These are phyloP conservation scores for Microctonus aethiopoides DNA, from an alignment of 2,888 invertebrate genomes.

Conservation along the genomic window DNA sequence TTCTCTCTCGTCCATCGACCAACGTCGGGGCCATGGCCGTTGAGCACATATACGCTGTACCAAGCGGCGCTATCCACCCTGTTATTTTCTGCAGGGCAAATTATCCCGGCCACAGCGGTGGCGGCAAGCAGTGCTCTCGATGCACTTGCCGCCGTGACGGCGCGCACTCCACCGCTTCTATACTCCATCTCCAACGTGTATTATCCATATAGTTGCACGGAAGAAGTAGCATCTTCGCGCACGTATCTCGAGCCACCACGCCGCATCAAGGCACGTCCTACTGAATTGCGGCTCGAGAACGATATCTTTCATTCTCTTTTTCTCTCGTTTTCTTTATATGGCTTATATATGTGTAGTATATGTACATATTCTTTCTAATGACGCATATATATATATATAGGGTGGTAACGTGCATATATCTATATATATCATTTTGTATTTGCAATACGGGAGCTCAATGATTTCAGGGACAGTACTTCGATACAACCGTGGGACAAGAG, in stretches of 20 bases:
- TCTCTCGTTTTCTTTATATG: background rate
- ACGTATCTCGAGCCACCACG: constrained; percentile 64
- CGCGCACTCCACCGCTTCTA: constrained; percentile 30
- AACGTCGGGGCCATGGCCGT: constrained; percentile 14
- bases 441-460: constrained; percentile 12
- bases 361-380: background rate
- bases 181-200: constrained; percentile 31
- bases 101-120: constrained; percentile 51
- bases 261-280: constrained; percentile 66
- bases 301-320: constrained; percentile 40
- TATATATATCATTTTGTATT: background rate
- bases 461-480: constrained; percentile 33
- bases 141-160: constrained; percentile 54
- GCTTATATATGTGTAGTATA: constrained; percentile 10
- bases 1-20: background rate
- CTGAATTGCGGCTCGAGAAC: constrained; percentile 62
- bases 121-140: constrained; percentile 51
- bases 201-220: constrained; percentile 55
- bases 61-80: constrained; percentile 58
- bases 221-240: constrained; percentile 65
- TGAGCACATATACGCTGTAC: constrained; percentile 31
- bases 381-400: constrained; percentile 1
- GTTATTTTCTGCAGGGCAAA: constrained; percentile 64
- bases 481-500: constrained; percentile 32
- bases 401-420: background rate